Percentiles rank a stretch among this genome's conserved stretches.
Evolutionary conservation across 2,888 invertebrate genomes (phyloP).

Genomic region (Odontomyia ornata): DNA sequence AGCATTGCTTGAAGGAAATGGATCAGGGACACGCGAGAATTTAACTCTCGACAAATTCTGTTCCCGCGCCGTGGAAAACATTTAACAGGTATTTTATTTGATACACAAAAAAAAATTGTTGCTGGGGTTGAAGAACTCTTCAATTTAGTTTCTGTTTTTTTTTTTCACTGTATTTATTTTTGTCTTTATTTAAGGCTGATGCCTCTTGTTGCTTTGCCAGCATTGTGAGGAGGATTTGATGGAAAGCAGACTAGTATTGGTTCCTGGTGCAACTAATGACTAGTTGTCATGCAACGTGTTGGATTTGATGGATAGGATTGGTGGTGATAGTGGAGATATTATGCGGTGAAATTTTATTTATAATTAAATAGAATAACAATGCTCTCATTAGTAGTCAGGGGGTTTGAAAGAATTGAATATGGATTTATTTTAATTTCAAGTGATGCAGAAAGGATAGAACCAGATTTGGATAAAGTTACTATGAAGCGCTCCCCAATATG

Average conservation of each 20-base stretch:
- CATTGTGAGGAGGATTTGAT: no score
- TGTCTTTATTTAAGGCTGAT: background rate
- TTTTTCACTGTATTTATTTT: no score
- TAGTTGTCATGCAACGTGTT: constrained; percentile 27
- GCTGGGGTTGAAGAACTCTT: background rate
- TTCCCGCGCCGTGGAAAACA: constrained; percentile 3
- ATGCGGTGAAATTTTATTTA: background rate
- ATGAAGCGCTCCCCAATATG: no score
- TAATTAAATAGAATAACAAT: background rate
- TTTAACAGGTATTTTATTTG: constrained; percentile 8
- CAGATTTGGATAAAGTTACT: no score
- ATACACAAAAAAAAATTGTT: background rate
- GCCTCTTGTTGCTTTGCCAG: background rate
- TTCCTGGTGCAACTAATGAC: constrained; percentile 15
- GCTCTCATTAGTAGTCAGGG: no score
- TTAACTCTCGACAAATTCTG: background rate
- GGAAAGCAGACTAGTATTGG: background rate
- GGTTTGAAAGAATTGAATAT: no score
- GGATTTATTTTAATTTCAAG: no score
- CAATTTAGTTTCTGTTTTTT: no score
- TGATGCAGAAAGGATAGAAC: no score
- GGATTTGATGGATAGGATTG: background rate
- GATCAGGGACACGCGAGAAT: background rate
- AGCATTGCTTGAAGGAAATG: background rate
- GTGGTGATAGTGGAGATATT: background rate